These are phyloP conservation scores for Creontiades dilutus DNA, from an alignment of 2,888 invertebrate species.

Conservation along the genomic window DNA sequence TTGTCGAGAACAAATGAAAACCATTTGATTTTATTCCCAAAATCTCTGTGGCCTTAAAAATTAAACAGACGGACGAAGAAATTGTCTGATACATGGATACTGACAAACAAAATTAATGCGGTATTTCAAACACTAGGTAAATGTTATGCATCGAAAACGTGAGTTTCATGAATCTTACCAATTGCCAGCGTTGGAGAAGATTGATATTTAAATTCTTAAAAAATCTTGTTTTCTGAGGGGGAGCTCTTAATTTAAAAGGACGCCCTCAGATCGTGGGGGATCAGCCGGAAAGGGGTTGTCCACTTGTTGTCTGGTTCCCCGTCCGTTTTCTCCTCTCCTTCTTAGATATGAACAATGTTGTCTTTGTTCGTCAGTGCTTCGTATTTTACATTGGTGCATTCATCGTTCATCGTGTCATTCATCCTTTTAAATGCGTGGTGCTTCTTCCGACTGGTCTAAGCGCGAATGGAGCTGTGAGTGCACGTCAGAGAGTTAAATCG, in stretches of 20 bases:
- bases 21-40: no score
- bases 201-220: no score
- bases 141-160: no score
- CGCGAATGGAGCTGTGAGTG: not conserved
- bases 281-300: slow-evolving; percentile 21
- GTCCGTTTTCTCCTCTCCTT: not conserved
- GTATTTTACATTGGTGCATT: not conserved
- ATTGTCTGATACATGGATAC: no score
- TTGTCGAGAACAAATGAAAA: no score
- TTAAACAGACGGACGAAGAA: no score
- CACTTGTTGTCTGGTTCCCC: slow-evolving; percentile 5
- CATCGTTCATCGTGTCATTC: not conserved
- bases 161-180: no score
- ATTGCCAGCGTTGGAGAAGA: no score
- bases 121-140: no score
- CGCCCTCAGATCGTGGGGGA: not conserved
- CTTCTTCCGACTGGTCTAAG: not conserved
- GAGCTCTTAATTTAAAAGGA: not conserved
- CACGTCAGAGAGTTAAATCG: not conserved
- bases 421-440: not conserved
- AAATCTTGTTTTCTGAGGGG: not conserved
- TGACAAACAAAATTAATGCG: no score
- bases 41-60: no score
- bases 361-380: not conserved
- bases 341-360: slow-evolving; percentile 33